Evolutionary conservation across 2,888 invertebrate species (phyloP).

Genomic region (Ectemnius cavifrons): DNA sequence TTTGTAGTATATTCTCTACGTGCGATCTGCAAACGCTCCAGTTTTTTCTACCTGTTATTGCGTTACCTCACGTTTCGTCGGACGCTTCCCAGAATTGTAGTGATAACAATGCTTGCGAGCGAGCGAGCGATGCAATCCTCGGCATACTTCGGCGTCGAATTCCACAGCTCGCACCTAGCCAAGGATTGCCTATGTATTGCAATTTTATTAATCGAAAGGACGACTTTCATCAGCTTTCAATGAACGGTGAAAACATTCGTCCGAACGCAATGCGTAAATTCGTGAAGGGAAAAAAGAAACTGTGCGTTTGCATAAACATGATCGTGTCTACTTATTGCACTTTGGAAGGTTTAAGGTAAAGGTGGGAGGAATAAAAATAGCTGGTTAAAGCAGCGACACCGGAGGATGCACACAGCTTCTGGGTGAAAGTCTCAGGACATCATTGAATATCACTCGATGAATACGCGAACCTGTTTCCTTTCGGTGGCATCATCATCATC

Average conservation of each 20-base stretch:
- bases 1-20: conserved; percentile 9
- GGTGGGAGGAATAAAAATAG: too few species aligned
- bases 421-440: conserved; percentile 36
- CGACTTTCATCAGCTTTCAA: too few species aligned
- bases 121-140: conserved; percentile 22
- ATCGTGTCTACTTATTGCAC: too few species aligned
- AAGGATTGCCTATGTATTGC: not conserved
- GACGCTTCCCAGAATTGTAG: conserved; percentile 36
- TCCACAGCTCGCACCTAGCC: conserved; percentile 1
- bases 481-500: conserved; percentile 16
- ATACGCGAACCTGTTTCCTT: conserved; percentile 34
- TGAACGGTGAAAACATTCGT: too few species aligned
- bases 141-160: conserved; percentile 20
- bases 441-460: conserved; percentile 33
- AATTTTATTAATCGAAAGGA: too few species aligned
- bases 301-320: too few species aligned
- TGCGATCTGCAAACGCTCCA: conserved; percentile 12
- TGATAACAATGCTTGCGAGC: conserved; percentile 26
- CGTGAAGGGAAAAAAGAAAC: too few species aligned
- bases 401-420: conserved; percentile 7
- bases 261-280: too few species aligned
- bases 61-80: conserved; percentile 41
- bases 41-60: conserved; percentile 28
- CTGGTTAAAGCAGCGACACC: too few species aligned
- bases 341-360: too few species aligned